Percentiles rank a stretch among this genome's conserved stretches.
phyloP scores from a whole-genome alignment of 2,113 vertebrate genomes.

The Otis tarda region DNA sequence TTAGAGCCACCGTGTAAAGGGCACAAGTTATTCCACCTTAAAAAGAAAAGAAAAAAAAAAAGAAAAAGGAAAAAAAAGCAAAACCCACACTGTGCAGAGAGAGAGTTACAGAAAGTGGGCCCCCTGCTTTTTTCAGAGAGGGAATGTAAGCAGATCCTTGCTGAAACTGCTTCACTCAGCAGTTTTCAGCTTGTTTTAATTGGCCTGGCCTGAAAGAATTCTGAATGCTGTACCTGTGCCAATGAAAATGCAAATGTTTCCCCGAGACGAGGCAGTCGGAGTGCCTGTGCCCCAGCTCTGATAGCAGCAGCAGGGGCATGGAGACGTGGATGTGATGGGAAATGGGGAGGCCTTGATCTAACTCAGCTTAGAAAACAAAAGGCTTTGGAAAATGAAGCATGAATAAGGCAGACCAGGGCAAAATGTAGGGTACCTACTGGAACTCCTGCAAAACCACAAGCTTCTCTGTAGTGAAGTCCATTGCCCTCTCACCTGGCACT shows the following conservation, averaged over 20 bases:
- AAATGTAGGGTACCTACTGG: not conserved
- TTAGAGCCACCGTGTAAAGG: not conserved
- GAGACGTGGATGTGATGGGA: not conserved
- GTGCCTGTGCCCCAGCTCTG: conserved; percentile 22
- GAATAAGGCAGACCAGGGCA: not conserved
- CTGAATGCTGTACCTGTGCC: conserved; percentile 76
- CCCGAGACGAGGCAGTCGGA: conserved; percentile 12
- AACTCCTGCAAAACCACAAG: not conserved
- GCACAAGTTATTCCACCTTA: conserved; percentile 60
- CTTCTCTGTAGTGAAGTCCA: not conserved
- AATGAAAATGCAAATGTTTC: conserved; percentile 74
- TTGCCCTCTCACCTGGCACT: not conserved
- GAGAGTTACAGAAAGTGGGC: conserved; percentile 55
- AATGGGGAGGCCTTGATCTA: not conserved
- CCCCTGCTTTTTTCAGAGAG: conserved; percentile 66
- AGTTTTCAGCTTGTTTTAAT: conserved; percentile 78
- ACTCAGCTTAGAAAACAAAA: not conserved
- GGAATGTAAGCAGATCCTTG: conserved; percentile 75
- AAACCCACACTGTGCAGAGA: conserved; percentile 43
- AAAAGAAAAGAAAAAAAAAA: not conserved
- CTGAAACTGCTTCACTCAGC: conserved; percentile 72
- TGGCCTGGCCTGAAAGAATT: conserved; percentile 79
- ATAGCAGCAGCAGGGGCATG: conserved; percentile 39
- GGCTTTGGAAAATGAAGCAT: not conserved
- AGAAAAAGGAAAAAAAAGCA: not conserved